Base-by-base conservation (phyloP, 2,888 invertebrate genomes). In the Lucinisca nassula region DNA sequence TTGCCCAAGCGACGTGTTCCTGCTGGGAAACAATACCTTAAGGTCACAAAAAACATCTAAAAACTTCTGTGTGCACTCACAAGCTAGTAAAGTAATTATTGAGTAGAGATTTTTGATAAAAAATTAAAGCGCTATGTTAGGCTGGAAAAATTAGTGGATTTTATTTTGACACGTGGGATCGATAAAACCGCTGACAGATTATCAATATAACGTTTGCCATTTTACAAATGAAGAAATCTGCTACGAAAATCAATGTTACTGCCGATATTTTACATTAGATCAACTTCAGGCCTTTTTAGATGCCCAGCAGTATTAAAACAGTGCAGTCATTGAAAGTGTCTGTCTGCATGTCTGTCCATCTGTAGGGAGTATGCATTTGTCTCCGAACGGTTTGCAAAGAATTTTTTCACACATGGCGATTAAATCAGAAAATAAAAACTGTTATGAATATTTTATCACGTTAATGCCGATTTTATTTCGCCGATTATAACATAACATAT, bases 141-240 rank as follows among this genome's bases (percentile, higher is more conserved):
- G 17, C 51, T 51, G 21, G 61, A 27, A 61, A 61, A 61, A 61
- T 8, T 27, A 51, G 21, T n/a, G 21, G 51, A 21, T 17, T 51
- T 51, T 3, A 45, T 45, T 45, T 45, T 45, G 45, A 45, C 45
- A 45, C 45, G 6, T 61, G 30, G 10, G 61, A 61, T 61, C 61
- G 21, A 61, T 61, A 61, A n/a, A 61, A 61, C 61, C 61, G 30
- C 3, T 61, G 61, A 61, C 61, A 30, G 61, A 61, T 61, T 61
- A 61, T 61, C 61, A 61, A 61, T 61, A n/a, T n/a, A 61, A 27
- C 61, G 61, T 61, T 61, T 61, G 61, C 61, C 61, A 61, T 61
- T 61, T 61, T 61, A 61, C 61, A 61, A 61, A 61, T 61, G 61
- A 61, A 61, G 61, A 61, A 61, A 61, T 61, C 61, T 61, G 6